Conservation (phyloP, 2,797 vertebrate species). For the Centropyge bicolor region DNA sequence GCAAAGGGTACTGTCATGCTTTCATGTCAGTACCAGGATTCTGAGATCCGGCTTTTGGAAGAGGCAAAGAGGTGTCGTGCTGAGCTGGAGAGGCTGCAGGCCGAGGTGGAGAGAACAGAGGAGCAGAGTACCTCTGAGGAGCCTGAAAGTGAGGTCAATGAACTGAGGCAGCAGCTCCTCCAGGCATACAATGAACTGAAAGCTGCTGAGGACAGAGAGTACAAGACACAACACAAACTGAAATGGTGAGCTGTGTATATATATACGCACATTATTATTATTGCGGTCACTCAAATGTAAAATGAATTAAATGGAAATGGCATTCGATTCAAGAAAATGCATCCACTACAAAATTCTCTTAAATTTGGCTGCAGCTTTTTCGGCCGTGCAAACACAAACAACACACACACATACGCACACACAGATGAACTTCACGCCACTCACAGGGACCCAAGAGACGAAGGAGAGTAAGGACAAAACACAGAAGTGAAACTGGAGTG, state of each 20-base stretch:
- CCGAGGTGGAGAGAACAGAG: conserved; percentile 84
- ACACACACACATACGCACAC: conserved; percentile 2
- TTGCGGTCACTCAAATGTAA: conserved; percentile 18
- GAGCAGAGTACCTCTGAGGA: conserved; percentile 82
- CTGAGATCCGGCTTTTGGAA: conserved; percentile 87
- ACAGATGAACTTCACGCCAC: neutral
- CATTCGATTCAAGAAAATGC: conserved; percentile 7
- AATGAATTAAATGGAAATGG: neutral
- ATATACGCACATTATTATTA: conserved; percentile 11
- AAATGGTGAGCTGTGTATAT: conserved; percentile 86
- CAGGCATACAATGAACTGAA: conserved; percentile 88
- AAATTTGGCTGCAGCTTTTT: neutral
- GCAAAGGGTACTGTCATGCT: neutral
- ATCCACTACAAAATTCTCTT: neutral
- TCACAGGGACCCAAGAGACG: conserved; percentile 9
- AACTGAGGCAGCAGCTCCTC: conserved; percentile 90
- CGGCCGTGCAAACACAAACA: neutral
- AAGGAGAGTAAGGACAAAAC: conserved; percentile 21
- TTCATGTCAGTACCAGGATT: conserved; percentile 87
- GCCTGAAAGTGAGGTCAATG: conserved; percentile 86
- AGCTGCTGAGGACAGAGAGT: conserved; percentile 86
- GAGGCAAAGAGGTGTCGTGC: conserved; percentile 85
- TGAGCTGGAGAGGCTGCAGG: conserved; percentile 84
- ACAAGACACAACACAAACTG: conserved; percentile 84
- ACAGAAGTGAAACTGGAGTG: conserved; percentile 53